A percentile compares a stretch with the other conserved stretches of the same genome.
Conservation (phyloP, 1,140 invertebrate genomes). For the Drosophila carrolli region DNA sequence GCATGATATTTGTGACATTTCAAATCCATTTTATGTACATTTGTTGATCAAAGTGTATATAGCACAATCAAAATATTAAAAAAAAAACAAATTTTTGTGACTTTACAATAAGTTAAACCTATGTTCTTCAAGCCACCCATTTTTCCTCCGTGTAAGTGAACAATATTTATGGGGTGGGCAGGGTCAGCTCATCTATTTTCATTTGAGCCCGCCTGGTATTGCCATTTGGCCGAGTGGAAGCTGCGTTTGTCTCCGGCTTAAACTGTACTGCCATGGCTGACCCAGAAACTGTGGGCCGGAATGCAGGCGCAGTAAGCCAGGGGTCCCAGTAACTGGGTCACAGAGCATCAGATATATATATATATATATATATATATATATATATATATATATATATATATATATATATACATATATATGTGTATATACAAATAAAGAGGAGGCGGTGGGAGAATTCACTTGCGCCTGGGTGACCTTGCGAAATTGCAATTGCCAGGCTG, state of each 20-base stretch:
- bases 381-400: slow-evolving; percentile 5
- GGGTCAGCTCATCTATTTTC: slow-evolving; percentile 73
- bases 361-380: slow-evolving; percentile 8
- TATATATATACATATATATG: slow-evolving; percentile 7
- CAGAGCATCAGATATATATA: slow-evolving; percentile 20
- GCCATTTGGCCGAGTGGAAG: slow-evolving; percentile 45
- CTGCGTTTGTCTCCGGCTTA: slow-evolving; percentile 50
- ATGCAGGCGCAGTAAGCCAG: slow-evolving; percentile 58
- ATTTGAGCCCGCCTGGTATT: slow-evolving; percentile 56
- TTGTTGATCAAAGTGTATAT: no score
- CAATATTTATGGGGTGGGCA: slow-evolving; percentile 19
- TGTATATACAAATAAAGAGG: not conserved
- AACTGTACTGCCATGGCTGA: slow-evolving; percentile 62
- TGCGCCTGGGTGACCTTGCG: slow-evolving; percentile 65
- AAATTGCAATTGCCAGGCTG: slow-evolving; percentile 55
- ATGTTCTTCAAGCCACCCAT: not conserved
- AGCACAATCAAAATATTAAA: no score
- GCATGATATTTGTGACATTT: no score
- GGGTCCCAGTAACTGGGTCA: slow-evolving; percentile 55
- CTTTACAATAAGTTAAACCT: not conserved
- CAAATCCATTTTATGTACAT: no score
- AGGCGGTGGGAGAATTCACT: slow-evolving; percentile 31
- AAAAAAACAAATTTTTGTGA: not conserved
- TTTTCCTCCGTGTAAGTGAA: not conserved
- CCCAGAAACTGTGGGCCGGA: slow-evolving; percentile 52